These are phyloP conservation scores for Staurois parvus DNA, from an alignment of 2,797 vertebrate species.

Conservation along the genomic window DNA sequence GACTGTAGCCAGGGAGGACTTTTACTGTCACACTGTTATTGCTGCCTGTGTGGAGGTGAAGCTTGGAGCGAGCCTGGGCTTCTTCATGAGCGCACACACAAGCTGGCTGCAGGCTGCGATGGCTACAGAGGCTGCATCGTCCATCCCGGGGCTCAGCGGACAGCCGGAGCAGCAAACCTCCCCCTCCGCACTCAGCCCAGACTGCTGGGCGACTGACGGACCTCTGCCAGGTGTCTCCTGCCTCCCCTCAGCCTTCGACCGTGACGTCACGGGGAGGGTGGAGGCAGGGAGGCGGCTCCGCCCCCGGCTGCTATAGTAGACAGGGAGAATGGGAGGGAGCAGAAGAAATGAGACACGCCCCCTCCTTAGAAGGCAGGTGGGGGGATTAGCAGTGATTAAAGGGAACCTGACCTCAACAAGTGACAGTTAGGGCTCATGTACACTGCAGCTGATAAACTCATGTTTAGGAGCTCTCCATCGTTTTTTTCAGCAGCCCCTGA, in stretches of 20 bases:
- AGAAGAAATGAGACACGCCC: background rate
- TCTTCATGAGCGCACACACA: slow-evolving; percentile 17
- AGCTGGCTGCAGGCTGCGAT: background rate
- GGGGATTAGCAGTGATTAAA: background rate
- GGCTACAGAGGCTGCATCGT: background rate
- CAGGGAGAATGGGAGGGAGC: too few species aligned
- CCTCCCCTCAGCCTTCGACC: slow-evolving; percentile 10
- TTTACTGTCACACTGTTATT: slow-evolving; percentile 14
- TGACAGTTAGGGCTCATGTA: too few species aligned
- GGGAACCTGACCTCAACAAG: too few species aligned
- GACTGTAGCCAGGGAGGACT: background rate
- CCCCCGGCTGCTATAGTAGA: slow-evolving; percentile 5
- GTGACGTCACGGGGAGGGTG: slow-evolving; percentile 37
- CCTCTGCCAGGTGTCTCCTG: slow-evolving; percentile 58
- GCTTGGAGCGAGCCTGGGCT: background rate
- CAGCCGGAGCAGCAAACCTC: background rate
- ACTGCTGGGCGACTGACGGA: slow-evolving; percentile 54
- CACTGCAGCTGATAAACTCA: too few species aligned
- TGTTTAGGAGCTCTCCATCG: too few species aligned
- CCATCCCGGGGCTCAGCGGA: background rate
- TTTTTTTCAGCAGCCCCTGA: too few species aligned
- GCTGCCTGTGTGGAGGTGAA: slow-evolving; percentile 6
- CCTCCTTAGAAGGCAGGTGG: slow-evolving; percentile 7
- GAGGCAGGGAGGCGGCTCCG: background rate
- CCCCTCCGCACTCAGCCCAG: slow-evolving; percentile 40